Percentiles rank a stretch among this genome's conserved stretches.
Conservation (phyloP, 2,888 invertebrate genomes). For the Cryptosula pallasiana region DNA sequence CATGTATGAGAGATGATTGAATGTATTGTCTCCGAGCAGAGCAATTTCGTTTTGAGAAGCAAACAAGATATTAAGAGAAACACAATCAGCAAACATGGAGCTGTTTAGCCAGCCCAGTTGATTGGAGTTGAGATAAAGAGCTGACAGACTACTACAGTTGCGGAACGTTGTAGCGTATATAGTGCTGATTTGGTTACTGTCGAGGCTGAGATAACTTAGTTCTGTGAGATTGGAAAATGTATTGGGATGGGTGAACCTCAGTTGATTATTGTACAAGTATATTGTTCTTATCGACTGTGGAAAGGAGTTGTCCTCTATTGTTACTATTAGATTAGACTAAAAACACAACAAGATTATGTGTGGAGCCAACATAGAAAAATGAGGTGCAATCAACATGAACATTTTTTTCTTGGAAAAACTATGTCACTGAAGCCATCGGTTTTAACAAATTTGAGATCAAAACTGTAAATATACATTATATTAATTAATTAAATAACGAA, state of each 20-base stretch:
- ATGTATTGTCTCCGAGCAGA: constrained; percentile 42
- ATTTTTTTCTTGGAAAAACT: too few species aligned
- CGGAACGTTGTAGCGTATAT: constrained; percentile 37
- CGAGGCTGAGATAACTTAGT: constrained; percentile 30
- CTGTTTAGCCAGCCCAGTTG: constrained; percentile 30
- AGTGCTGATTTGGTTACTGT: constrained; percentile 34
- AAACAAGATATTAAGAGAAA: constrained; percentile 24
- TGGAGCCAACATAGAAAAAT: too few species aligned
- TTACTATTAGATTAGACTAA: constrained; percentile 26
- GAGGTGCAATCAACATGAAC: too few species aligned
- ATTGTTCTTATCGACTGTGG: constrained; percentile 21
- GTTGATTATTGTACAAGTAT: constrained; percentile 32
- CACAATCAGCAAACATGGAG: constrained; percentile 28
- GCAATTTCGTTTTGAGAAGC: constrained; percentile 35
- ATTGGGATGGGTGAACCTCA: constrained; percentile 35
- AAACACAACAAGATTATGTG: too few species aligned
- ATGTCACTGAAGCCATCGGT: too few species aligned
- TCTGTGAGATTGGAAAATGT: constrained; percentile 34
- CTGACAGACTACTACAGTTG: constrained; percentile 26
- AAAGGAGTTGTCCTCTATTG: constrained; percentile 27
- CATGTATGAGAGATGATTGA: too few species aligned
- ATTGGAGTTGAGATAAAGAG: constrained; percentile 32
- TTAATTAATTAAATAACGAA: too few species aligned
- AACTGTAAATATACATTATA: too few species aligned
- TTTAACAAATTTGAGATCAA: too few species aligned